Evolutionary conservation across 2,888 invertebrate genomes (phyloP), one percentile per base, ranked within the genome.

Genomic region (Lasiommata megera): DNA sequence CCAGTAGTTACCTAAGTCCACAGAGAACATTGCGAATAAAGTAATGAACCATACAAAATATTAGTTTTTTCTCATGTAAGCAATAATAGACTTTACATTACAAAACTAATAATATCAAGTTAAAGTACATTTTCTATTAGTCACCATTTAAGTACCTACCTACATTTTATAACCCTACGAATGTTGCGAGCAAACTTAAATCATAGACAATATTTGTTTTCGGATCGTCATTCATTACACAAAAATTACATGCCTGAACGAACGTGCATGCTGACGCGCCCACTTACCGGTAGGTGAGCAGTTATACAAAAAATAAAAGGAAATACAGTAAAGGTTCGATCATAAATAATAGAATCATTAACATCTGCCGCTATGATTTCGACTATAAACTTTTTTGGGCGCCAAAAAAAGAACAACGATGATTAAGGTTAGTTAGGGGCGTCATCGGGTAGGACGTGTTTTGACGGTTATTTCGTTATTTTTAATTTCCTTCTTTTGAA

Each of bases 331-430:
- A 67, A 78, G 76, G 71, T 73, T 72, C 74, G 71, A 70, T 74
- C 86, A 88, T 89, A 89, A 89, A 88, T 89, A 89, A 89, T 88
- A 86, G 85, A 86, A 88, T 88, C 88, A 89, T 89, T 89, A 89
- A 82, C 89, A 89, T 88, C 88, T 89, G 89, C 84, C 84, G 71
- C 76, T 80, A 83, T 82, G 82, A 85, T 80, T 83, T 77, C 74
- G 77, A 74, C 73, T 82, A 84, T 84, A 81, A 80, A 74, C 38
- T 60, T 81, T 88, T 88, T 88, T 85, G 71, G 64, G 68, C 71
- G 67, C 62, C 67, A 70, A 73, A 81, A 79, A 80, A 75, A 74
- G 68, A 16, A 14, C 14, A 67, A 68, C 72, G 67, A 68, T 66
- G 67, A 62, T 68, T 66, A 69, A 68, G 59, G 43, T 68, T 67